Percentiles rank a stretch among this genome's conserved stretches.
Evolutionary conservation across 2,113 vertebrate species (phyloP).

Genomic region (Lepisosteus osseus): DNA sequence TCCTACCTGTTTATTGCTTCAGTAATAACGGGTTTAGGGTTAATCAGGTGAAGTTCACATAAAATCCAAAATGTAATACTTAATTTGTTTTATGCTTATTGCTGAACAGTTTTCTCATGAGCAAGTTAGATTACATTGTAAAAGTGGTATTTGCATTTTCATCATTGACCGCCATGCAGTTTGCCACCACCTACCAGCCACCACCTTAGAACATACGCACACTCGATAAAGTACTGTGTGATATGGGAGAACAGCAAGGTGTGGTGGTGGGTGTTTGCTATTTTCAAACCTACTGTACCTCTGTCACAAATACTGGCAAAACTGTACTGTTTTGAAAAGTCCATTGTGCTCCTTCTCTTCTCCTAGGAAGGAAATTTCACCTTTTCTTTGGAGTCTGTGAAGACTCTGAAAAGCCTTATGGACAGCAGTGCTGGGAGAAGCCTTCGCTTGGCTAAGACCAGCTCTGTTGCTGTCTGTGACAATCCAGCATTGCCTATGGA

Average conservation of each 20-base stretch:
- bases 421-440: constrained; percentile 6
- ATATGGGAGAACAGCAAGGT: too few species aligned
- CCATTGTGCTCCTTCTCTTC: constrained; percentile 1
- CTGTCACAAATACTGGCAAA: neutral
- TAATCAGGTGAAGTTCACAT: too few species aligned
- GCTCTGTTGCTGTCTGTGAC: constrained; percentile 42
- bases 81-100: too few species aligned
- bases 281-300: neutral
- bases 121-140: neutral
- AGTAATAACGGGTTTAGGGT: too few species aligned
- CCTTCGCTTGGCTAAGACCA: constrained; percentile 5
- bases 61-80: too few species aligned
- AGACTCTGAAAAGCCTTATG: constrained; percentile 63
- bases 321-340: neutral
- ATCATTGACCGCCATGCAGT: neutral
- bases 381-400: constrained; percentile 72
- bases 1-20: too few species aligned
- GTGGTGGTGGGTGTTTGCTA: too few species aligned
- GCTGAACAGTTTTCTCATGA: too few species aligned
- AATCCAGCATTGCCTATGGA: constrained; percentile 63
- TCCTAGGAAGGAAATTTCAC: constrained; percentile 69
- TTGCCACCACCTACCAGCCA: too few species aligned
- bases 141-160: neutral
- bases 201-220: too few species aligned
- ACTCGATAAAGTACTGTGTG: too few species aligned